A percentile compares a stretch with the other conserved stretches of the same genome.
Evolutionary conservation across 2,113 vertebrate genomes (phyloP).

Genomic region (Pituophis catenifer): DNA sequence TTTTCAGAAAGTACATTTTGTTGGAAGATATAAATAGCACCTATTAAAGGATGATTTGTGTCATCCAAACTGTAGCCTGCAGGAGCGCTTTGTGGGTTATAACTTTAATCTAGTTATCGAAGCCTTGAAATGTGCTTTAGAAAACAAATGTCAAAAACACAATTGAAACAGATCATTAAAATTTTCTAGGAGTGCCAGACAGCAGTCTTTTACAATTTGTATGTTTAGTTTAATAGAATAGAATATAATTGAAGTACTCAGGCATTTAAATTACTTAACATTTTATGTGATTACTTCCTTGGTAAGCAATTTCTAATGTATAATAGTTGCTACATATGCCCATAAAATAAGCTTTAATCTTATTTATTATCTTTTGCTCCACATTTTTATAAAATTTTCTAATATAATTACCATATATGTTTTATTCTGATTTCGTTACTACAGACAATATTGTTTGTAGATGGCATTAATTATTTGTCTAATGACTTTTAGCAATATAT

Average conservation of each 20-base stretch:
- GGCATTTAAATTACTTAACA: conserved; percentile 18
- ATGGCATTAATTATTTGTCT: background rate
- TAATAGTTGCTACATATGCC: background rate
- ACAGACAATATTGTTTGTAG: background rate
- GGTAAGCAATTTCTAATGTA: background rate
- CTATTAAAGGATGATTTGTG: conserved; percentile 70
- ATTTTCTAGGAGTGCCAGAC: conserved; percentile 39
- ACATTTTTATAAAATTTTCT: background rate
- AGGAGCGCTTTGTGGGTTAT: conserved; percentile 65
- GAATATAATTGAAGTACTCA: background rate
- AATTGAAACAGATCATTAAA: conserved; percentile 55
- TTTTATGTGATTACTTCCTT: conserved; percentile 14
- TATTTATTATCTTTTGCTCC: background rate
- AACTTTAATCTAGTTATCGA: conserved; percentile 73
- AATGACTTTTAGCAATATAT: background rate
- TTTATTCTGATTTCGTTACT: background rate
- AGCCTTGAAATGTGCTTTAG: conserved; percentile 65
- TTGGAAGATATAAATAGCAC: conserved; percentile 57
- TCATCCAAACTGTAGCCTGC: conserved; percentile 65
- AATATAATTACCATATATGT: background rate
- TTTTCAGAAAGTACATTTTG: conserved; percentile 51
- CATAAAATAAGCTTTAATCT: background rate
- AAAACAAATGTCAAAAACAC: conserved; percentile 62
- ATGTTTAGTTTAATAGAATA: background rate
- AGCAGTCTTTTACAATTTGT: background rate